These are phyloP conservation scores for Zosterops pallidus DNA, from an alignment of 2,113 vertebrate species.

Conservation along the genomic window DNA sequence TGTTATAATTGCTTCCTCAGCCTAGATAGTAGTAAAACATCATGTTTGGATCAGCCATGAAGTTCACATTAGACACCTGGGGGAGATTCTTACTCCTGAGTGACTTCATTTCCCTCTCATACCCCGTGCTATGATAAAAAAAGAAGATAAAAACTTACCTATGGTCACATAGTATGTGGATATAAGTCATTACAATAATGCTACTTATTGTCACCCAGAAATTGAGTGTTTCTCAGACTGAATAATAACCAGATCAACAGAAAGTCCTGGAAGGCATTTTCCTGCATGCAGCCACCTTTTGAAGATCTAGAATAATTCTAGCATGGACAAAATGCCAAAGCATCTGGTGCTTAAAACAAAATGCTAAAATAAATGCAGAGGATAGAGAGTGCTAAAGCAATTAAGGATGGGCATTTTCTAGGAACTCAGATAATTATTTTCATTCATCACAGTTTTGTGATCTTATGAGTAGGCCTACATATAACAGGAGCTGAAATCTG, in stretches of 20 bases:
- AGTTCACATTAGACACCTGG: not conserved
- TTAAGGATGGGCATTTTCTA: not conserved
- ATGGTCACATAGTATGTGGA: not conserved
- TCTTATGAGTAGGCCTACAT: not conserved
- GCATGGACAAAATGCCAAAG: not conserved
- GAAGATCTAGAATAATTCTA: not conserved
- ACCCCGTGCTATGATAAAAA: not conserved
- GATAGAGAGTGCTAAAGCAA: not conserved
- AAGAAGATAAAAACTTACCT: not conserved
- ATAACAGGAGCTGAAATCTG: not conserved
- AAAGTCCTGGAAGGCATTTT: not conserved
- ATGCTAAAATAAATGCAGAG: not conserved
- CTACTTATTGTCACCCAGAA: not conserved
- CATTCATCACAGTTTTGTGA: not conserved
- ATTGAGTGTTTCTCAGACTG: not conserved
- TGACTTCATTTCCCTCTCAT: not conserved
- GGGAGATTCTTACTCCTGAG: not conserved
- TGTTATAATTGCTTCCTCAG: not conserved
- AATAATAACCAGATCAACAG: not conserved
- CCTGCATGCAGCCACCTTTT: not conserved
- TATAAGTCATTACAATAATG: not conserved
- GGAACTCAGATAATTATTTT: not conserved
- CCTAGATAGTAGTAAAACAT: not conserved
- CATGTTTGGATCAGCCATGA: not conserved
- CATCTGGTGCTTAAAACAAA: not conserved